A percentile compares a stretch with the other conserved stretches of the same genome.
phyloP scores from a whole-genome alignment of 1,140 invertebrate genomes.

The Homarus americanus region DNA sequence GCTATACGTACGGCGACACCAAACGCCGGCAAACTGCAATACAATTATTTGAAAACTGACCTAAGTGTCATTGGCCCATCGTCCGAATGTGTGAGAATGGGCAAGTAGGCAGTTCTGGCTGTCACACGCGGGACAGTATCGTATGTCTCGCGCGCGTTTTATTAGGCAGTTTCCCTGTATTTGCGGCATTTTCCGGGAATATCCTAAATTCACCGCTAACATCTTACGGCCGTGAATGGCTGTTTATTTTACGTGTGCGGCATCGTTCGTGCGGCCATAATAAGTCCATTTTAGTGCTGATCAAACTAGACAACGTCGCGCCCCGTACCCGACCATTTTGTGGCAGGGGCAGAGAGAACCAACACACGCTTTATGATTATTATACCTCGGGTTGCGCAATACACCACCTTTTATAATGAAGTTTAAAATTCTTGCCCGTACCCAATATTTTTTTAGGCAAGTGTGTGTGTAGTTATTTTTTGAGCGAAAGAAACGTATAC shows the following conservation, averaged over 20 bases:
- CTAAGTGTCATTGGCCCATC: conserved; percentile 75
- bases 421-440: conserved; percentile 42
- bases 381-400: not conserved
- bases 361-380: conserved; percentile 50
- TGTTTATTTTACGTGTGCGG: conserved; percentile 63
- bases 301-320: conserved; percentile 41
- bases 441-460: conserved; percentile 25
- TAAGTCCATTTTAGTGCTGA: conserved; percentile 68
- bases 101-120: conserved; percentile 74
- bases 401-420: conserved; percentile 32
- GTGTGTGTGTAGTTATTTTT: not conserved
- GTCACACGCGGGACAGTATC: conserved; percentile 72
- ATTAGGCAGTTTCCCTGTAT: conserved; percentile 75
- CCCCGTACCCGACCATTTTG: not conserved
- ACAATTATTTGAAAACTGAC: conserved; percentile 76
- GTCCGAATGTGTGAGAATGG: conserved; percentile 75
- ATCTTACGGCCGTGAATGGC: conserved; percentile 65
- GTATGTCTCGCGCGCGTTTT: conserved; percentile 73
- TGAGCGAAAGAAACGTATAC: not conserved
- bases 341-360: not conserved
- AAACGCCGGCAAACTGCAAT: conserved; percentile 75
- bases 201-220: conserved; percentile 74
- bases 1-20: conserved; percentile 75
- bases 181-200: conserved; percentile 75
- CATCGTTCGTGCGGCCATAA: conserved; percentile 60